Percentiles rank a stretch among this genome's conserved stretches.
Evolutionary conservation across 64 coral and sea anemone species (phyloP).

Genomic region (Porites lutea): DNA sequence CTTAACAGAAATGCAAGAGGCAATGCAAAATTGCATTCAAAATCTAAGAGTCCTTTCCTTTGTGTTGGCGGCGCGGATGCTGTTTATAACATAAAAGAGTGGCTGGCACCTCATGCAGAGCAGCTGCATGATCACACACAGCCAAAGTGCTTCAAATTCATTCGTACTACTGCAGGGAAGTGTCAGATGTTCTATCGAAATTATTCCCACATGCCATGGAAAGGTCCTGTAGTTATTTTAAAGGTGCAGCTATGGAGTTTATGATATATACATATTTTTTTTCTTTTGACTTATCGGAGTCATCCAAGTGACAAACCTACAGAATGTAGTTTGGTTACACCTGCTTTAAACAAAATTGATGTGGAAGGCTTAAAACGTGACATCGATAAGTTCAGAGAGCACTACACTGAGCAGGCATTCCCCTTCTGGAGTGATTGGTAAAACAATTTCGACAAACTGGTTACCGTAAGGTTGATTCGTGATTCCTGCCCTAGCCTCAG

Average conservation of each 20-base stretch:
- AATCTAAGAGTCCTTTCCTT: conserved; percentile 37
- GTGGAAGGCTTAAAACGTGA: conserved; percentile 1
- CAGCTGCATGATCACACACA: conserved; percentile 40
- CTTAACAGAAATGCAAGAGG: conserved; percentile 27
- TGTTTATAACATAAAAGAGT: conserved; percentile 23
- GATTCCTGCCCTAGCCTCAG: not conserved
- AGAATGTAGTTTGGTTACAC: not conserved
- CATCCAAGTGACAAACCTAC: not conserved
- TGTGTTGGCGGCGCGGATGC: not conserved
- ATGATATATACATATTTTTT: no score
- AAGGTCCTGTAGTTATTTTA: conserved; percentile 35
- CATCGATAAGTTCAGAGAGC: not conserved
- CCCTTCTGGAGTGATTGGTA: conserved; percentile 1
- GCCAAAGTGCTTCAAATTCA: conserved; percentile 65
- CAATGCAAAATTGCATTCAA: conserved; percentile 40
- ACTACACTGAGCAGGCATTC: conserved; percentile 9
- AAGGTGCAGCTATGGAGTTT: conserved; percentile 30
- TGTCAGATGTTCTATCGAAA: conserved; percentile 58
- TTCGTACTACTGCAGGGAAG: conserved; percentile 11
- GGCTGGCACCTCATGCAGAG: conserved; percentile 26
- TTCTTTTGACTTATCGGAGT: not conserved
- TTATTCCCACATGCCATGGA: conserved; percentile 44
- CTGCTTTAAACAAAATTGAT: conserved; percentile 7
- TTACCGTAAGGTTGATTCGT: not conserved
- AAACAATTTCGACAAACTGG: not conserved